Conservation (phyloP, 2,113 vertebrate genomes). For the Pyxicephalus adspersus region DNA sequence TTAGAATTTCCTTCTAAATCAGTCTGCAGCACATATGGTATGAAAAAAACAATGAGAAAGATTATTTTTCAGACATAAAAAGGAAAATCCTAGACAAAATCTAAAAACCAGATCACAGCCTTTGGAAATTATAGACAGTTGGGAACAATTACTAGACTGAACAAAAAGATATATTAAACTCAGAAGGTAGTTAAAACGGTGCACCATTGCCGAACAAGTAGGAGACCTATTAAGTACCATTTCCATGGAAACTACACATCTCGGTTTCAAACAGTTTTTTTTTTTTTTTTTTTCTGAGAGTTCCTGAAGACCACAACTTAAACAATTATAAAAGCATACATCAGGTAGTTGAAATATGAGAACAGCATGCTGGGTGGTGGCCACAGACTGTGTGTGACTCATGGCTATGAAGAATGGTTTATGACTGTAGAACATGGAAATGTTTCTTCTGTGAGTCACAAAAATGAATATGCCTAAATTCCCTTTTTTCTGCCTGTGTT, state of each 20-base stretch:
- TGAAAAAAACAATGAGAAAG: too few species aligned
- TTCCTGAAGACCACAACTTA: background rate
- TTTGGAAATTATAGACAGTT: conserved; percentile 22
- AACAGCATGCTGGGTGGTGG: conserved; percentile 18
- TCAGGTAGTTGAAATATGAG: conserved; percentile 32
- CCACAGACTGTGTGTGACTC: conserved; percentile 32
- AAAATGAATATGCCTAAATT: background rate
- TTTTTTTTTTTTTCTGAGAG: conserved; percentile 15
- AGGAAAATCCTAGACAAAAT: background rate
- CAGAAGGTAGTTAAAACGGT: background rate
- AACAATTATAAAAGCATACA: conserved; percentile 21
- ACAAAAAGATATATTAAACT: background rate
- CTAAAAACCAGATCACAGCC: background rate
- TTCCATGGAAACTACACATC: conserved; percentile 14
- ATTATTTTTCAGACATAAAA: background rate
- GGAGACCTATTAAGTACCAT: background rate
- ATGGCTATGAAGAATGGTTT: conserved; percentile 17
- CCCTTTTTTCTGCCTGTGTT: background rate
- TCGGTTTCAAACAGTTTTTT: conserved; percentile 13
- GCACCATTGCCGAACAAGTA: background rate
- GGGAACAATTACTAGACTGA: conserved; percentile 7
- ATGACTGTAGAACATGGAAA: conserved; percentile 18
- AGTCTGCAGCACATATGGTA: too few species aligned
- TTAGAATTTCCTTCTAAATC: too few species aligned
- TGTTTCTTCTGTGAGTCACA: conserved; percentile 18